Conservation (phyloP, 2,113 vertebrate genomes). For the Electrona antarctica region DNA sequence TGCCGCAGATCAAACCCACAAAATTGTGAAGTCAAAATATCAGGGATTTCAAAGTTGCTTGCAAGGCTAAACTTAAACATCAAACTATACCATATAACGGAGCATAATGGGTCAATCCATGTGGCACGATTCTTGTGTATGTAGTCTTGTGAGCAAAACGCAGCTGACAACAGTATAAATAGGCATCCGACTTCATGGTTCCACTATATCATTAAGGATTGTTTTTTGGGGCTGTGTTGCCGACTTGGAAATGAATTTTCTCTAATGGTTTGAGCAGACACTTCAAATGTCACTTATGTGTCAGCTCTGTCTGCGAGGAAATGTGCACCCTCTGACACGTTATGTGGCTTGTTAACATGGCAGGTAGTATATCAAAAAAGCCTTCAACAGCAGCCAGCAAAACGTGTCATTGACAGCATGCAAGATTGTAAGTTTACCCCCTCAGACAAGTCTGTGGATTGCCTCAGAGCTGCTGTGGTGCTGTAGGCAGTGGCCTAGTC, state of each 20-base stretch:
- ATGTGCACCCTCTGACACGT: conserved; percentile 46
- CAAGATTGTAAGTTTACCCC: conserved; percentile 54
- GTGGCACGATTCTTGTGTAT: not conserved
- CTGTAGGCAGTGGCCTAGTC: conserved; percentile 7
- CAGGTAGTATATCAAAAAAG: conserved; percentile 59
- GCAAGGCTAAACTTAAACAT: conserved; percentile 41
- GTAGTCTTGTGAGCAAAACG: not conserved
- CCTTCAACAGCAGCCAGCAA: conserved; percentile 30
- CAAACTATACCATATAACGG: conserved; percentile 21
- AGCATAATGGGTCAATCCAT: not conserved
- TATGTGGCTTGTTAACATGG: conserved; percentile 63
- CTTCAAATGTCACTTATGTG: conserved; percentile 39
- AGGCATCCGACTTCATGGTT: not conserved
- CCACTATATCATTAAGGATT: conserved; percentile 22
- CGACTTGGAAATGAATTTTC: conserved; percentile 11
- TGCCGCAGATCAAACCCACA: conserved; percentile 41
- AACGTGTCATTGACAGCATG: conserved; percentile 59
- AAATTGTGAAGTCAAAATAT: conserved; percentile 47
- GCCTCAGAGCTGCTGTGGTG: conserved; percentile 27
- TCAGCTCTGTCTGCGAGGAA: conserved; percentile 12
- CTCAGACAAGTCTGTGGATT: conserved; percentile 47
- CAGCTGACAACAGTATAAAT: conserved; percentile 7
- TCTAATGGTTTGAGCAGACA: conserved; percentile 46
- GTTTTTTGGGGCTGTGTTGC: conserved; percentile 11
- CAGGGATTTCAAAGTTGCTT: conserved; percentile 44